These are phyloP conservation scores for Papilio aristodemus DNA, from an alignment of 1,140 invertebrate genomes.

Conservation along the genomic window DNA sequence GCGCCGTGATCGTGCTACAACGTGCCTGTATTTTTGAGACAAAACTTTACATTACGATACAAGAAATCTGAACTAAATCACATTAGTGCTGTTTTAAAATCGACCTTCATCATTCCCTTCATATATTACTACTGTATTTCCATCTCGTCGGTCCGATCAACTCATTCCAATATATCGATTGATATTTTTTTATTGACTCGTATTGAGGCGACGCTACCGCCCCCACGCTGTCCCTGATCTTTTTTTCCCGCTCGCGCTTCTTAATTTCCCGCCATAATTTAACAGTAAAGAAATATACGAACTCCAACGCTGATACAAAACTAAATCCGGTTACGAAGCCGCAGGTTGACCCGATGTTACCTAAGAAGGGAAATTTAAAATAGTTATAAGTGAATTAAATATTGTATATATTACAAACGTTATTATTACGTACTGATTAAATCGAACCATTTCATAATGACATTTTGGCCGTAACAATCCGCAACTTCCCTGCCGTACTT, in stretches of 20 bases:
- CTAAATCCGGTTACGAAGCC: conserved; percentile 84
- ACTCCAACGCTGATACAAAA: conserved; percentile 81
- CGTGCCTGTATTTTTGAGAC: too few relatives aligned
- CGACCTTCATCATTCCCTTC: not conserved
- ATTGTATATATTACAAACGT: too few relatives aligned
- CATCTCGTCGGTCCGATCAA: conserved; percentile 17
- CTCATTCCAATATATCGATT: conserved; percentile 69
- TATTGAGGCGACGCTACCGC: conserved; percentile 39
- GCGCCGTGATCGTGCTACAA: too few relatives aligned
- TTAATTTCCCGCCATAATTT: conserved; percentile 57
- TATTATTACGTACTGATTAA: conserved; percentile 78
- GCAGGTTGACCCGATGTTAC: conserved; percentile 82
- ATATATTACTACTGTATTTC: conserved; percentile 1
- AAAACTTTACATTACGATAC: too few relatives aligned
- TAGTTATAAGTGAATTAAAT: too few relatives aligned
- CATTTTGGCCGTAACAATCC: conserved; percentile 71
- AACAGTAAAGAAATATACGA: conserved; percentile 80
- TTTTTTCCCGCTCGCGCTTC: conserved; percentile 38
- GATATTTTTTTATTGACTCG: conserved; percentile 54
- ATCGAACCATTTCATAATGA: conserved; percentile 79
- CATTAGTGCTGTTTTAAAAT: not conserved
- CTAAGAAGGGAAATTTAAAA: conserved; percentile 49
- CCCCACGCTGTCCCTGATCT: conserved; percentile 25
- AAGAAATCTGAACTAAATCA: too few relatives aligned
- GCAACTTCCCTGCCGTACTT: conserved; percentile 71